Conservation (phyloP, 1,140 invertebrate genomes). For the Drosophila erecta region DNA sequence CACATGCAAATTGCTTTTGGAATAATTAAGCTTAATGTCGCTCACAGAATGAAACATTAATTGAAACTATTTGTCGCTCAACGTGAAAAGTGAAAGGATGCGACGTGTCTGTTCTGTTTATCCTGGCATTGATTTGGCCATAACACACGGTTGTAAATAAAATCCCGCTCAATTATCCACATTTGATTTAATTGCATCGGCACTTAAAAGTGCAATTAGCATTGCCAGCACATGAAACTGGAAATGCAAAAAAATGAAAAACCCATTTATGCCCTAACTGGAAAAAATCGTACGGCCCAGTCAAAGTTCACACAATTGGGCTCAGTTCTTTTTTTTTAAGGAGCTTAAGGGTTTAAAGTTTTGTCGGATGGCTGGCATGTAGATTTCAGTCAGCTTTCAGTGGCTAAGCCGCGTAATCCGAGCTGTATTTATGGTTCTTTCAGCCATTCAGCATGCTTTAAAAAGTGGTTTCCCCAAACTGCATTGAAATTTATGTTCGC, state of each 20-base stretch:
- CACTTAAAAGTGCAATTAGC: constrained; percentile 44
- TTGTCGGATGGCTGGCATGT: constrained; percentile 9
- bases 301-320: constrained; percentile 25
- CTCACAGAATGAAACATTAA: constrained; percentile 58
- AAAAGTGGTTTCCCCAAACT: constrained; percentile 13
- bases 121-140: constrained; percentile 40
- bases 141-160: constrained; percentile 23
- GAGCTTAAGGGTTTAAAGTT: constrained; percentile 22
- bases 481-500: not conserved
- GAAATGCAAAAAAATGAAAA: not conserved
- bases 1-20: constrained; percentile 65
- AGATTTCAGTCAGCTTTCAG: constrained; percentile 14
- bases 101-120: constrained; percentile 28
- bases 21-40: constrained; percentile 66
- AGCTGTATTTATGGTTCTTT: constrained; percentile 36
- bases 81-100: constrained; percentile 17
- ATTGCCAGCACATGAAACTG: constrained; percentile 19
- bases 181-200: constrained; percentile 47
- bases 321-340: not conserved
- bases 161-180: constrained; percentile 33
- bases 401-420: constrained; percentile 31
- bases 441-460: constrained; percentile 4
- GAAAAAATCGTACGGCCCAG: constrained; percentile 7
- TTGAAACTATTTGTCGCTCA: constrained; percentile 50
- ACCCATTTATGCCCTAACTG: not conserved